Percentiles rank a stretch among this genome's conserved stretches.
phyloP scores from a whole-genome alignment of 64 coral and sea anemone genomes.

The Pocillopora damicornis region DNA sequence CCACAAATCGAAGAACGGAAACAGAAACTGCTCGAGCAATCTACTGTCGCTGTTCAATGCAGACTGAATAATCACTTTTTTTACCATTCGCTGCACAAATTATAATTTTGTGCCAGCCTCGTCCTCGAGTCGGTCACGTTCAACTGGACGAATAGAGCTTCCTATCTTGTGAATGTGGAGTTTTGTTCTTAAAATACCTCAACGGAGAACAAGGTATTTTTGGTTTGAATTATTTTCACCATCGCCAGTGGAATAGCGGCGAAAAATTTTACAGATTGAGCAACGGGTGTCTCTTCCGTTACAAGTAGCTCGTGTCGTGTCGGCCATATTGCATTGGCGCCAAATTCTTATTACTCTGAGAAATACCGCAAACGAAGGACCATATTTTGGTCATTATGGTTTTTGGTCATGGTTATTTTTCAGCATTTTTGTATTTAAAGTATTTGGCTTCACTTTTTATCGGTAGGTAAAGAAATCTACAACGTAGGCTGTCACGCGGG shows the following conservation, averaged over 20 bases:
- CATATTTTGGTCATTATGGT: not conserved
- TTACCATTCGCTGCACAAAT: slow-evolving; percentile 70
- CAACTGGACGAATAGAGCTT: slow-evolving; percentile 26
- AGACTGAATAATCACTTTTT: slow-evolving; percentile 54
- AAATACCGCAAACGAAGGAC: not conserved
- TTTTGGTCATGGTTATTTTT: not conserved
- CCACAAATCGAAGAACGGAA: slow-evolving; percentile 13
- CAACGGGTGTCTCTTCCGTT: not conserved
- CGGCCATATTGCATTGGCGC: slow-evolving; percentile 66
- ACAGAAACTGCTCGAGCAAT: slow-evolving; percentile 17
- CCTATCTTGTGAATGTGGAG: slow-evolving; percentile 11
- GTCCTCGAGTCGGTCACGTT: slow-evolving; percentile 63
- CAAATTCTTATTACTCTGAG: slow-evolving; percentile 33
- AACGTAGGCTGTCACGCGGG: slow-evolving; percentile 15
- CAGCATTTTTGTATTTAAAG: not conserved
- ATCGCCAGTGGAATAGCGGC: not conserved
- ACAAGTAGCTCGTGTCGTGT: slow-evolving; percentile 13
- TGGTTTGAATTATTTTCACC: slow-evolving; percentile 1
- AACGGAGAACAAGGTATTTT: slow-evolving; percentile 45
- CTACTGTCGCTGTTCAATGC: slow-evolving; percentile 20
- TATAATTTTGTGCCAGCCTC: slow-evolving; percentile 52
- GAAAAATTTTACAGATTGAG: slow-evolving; percentile 11
- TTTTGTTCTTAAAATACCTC: slow-evolving; percentile 16
- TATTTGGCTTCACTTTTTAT: not conserved
- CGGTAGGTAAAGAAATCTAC: not conserved